phyloP scores from a whole-genome alignment of 2,797 vertebrate genomes.

The Dermochelys coriacea region DNA sequence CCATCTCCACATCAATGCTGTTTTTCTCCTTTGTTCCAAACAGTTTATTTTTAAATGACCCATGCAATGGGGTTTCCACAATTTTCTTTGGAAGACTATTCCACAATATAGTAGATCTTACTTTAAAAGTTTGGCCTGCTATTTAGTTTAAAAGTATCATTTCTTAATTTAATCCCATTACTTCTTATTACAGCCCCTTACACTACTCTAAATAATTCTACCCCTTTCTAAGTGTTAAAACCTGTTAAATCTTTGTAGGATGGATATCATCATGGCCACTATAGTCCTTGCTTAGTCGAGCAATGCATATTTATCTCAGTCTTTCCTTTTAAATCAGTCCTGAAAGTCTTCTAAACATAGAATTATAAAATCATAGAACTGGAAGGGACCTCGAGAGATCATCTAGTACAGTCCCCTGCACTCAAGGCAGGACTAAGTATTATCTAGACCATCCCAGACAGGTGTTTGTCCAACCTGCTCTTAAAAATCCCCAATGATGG shows the following conservation, averaged over 20 bases:
- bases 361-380: no score
- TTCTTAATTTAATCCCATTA: neutral
- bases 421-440: no score
- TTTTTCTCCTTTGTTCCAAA: neutral
- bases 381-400: no score
- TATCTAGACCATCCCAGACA: no score
- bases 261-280: neutral
- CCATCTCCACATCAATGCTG: neutral
- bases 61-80: accelerated
- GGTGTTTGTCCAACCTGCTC: no score
- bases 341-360: constrained; percentile 2
- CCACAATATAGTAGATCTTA: neutral
- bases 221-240: neutral
- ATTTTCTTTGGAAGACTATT: accelerated
- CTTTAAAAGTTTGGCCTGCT: accelerated
- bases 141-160: neutral
- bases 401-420: no score
- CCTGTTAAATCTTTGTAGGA: neutral
- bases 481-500: no score
- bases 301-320: neutral
- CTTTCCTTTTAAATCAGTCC: neutral
- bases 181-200: neutral
- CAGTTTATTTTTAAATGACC: neutral
- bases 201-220: constrained; percentile 3
- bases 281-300: neutral